Conservation (phyloP, 2,888 invertebrate species). For the Drosophila emarginata region DNA sequence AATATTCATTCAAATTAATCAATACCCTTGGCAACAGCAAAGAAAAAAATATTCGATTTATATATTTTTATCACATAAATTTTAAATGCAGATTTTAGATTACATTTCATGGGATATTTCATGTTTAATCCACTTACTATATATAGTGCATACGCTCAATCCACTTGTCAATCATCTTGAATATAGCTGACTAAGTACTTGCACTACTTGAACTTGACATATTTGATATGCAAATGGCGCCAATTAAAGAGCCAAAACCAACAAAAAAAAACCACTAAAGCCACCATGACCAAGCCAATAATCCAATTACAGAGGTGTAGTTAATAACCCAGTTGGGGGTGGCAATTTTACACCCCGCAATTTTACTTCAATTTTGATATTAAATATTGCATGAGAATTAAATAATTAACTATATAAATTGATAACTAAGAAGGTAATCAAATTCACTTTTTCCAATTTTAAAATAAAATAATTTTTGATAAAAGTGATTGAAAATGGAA, state of each 20-base stretch:
- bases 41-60: neutral
- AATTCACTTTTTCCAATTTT: too few species aligned
- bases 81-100: neutral
- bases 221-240: slow-evolving; percentile 61
- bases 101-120: neutral
- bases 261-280: neutral
- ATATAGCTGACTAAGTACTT: slow-evolving; percentile 21
- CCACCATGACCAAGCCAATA: slow-evolving; percentile 29
- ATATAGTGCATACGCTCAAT: neutral
- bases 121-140: neutral
- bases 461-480: too few species aligned
- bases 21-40: neutral
- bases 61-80: neutral
- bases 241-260: slow-evolving; percentile 28
- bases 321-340: slow-evolving; percentile 17
- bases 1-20: neutral
- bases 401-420: neutral
- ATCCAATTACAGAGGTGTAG: slow-evolving; percentile 25
- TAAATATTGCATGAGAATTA: neutral
- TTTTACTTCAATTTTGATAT: neutral
- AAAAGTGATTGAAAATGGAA: too few species aligned
- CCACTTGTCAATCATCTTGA: slow-evolving; percentile 1
- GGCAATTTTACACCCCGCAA: slow-evolving; percentile 31
- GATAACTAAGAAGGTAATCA: too few species aligned
- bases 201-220: slow-evolving; percentile 50